phyloP scores from a whole-genome alignment of 2,113 vertebrate species.

The Lucifuga dentata region DNA sequence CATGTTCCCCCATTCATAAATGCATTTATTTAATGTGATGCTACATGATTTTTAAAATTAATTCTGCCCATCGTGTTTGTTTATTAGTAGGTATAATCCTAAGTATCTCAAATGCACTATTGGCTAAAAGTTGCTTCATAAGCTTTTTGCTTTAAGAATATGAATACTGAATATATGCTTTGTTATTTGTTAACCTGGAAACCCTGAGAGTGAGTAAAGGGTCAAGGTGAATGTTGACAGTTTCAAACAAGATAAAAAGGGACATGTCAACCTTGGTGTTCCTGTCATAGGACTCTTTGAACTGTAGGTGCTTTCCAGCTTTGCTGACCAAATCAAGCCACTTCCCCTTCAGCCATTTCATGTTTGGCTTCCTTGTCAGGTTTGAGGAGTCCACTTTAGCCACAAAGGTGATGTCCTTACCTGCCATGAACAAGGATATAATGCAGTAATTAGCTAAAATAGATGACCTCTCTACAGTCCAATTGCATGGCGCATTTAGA shows the following conservation, averaged over 20 bases:
- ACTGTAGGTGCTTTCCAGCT: slow-evolving; percentile 87
- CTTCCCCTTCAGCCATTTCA: slow-evolving; percentile 95
- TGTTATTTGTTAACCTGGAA: too few relatives aligned
- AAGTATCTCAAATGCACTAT: too few relatives aligned
- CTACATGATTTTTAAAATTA: too few relatives aligned
- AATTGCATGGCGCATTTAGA: slow-evolving; percentile 1
- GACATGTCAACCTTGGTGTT: slow-evolving; percentile 84
- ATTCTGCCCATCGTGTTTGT: too few relatives aligned
- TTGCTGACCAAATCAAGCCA: slow-evolving; percentile 91
- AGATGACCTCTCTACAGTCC: not conserved
- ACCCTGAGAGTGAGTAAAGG: not conserved
- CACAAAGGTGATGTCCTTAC: slow-evolving; percentile 80
- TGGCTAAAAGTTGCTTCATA: too few relatives aligned
- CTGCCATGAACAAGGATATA: slow-evolving; percentile 65
- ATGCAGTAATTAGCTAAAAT: slow-evolving; percentile 9
- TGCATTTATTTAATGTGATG: too few relatives aligned
- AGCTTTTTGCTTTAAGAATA: too few relatives aligned
- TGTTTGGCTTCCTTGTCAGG: slow-evolving; percentile 78
- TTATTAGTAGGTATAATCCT: too few relatives aligned
- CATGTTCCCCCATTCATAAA: too few relatives aligned
- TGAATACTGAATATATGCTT: too few relatives aligned
- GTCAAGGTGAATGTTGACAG: not conserved
- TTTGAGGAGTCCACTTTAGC: slow-evolving; percentile 85
- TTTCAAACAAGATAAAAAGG: too few relatives aligned
- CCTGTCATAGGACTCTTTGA: slow-evolving; percentile 88